Conservation (phyloP, 2,888 invertebrate species). For the Eulithis prunata region DNA sequence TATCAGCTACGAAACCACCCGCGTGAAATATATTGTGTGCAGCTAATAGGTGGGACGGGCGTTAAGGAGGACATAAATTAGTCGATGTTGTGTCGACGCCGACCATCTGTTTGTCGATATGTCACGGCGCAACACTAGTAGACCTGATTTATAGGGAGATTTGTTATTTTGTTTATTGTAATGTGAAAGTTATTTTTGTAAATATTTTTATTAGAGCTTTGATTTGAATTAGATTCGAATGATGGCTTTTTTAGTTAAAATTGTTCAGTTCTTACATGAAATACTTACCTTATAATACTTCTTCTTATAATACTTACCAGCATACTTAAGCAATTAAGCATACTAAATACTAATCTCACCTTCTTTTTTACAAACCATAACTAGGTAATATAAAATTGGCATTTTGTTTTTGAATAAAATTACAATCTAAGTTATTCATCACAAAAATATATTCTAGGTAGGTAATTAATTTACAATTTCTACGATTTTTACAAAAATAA, state of each 20-base stretch:
- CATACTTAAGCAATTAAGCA: no score
- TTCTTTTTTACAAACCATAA: no score
- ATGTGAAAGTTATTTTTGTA: conserved; percentile 28
- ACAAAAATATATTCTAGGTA: background rate
- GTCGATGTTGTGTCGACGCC: conserved; percentile 78
- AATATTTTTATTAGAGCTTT: conserved; percentile 7
- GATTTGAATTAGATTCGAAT: conserved; percentile 1
- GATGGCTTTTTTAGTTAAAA: background rate
- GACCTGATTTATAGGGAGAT: conserved; percentile 51
- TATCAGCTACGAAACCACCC: conserved; percentile 42
- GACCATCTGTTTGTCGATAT: conserved; percentile 83
- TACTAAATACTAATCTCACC: no score
- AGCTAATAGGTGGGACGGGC: conserved; percentile 82
- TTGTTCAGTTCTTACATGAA: background rate
- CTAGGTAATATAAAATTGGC: no score
- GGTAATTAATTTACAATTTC: background rate
- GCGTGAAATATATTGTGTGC: conserved; percentile 78
- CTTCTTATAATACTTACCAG: no score
- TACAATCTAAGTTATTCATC: background rate
- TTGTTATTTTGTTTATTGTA: conserved; percentile 32
- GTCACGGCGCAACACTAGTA: conserved; percentile 70
- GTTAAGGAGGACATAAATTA: conserved; percentile 83
- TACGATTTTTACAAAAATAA: conserved; percentile 3
- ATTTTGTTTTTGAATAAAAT: no score
- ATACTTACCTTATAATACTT: no score